Evolutionary conservation across 2,797 vertebrate species (phyloP).

Genomic region (Protosalanx chinensis): DNA sequence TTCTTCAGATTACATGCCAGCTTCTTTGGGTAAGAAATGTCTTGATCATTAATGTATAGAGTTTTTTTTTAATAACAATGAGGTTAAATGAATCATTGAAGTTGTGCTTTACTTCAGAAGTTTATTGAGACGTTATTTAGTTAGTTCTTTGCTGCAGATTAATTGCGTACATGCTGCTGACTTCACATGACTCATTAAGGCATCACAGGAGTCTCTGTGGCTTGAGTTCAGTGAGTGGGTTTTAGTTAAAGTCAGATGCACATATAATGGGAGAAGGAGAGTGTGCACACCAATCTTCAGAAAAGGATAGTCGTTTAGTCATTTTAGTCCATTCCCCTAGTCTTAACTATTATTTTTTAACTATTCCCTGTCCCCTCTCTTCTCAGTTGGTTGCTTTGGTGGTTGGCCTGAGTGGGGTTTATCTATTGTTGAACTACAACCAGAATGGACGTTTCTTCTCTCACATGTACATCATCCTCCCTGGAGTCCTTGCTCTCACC

Average conservation of each 20-base stretch:
- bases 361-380: neutral
- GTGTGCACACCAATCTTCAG: neutral
- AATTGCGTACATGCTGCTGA: constrained; percentile 11
- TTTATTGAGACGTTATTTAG: neutral
- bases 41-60: neutral
- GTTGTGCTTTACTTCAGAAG: neutral
- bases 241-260: neutral
- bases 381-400: constrained; percentile 28
- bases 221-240: neutral
- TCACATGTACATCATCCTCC: constrained; percentile 23
- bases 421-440: constrained; percentile 30
- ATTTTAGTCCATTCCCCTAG: neutral
- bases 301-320: neutral
- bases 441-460: constrained; percentile 19
- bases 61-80: neutral
- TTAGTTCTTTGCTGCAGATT: neutral
- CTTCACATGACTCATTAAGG: constrained; percentile 11
- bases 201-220: neutral
- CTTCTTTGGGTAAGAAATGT: constrained; percentile 33
- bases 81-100: neutral
- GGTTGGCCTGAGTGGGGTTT: constrained; percentile 27
- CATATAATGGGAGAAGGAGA: neutral
- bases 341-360: too few relatives aligned
- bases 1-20: constrained; percentile 30
- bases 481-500: constrained; percentile 21